These are phyloP conservation scores for Drosophila equinoxialis DNA, from an alignment of 1,140 invertebrate species.

Conservation along the genomic window DNA sequence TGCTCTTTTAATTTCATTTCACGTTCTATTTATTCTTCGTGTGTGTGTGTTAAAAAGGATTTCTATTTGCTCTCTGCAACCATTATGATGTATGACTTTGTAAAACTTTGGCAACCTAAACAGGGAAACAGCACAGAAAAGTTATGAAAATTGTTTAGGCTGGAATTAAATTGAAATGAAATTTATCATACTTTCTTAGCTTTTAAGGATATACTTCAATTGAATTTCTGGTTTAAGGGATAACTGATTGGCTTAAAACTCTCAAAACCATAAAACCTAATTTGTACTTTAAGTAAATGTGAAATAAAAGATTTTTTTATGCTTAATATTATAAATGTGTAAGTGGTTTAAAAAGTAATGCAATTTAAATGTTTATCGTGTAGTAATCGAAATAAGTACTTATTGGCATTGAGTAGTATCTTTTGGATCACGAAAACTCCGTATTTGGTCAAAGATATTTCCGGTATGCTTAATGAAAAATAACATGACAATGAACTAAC, in stretches of 20 bases:
- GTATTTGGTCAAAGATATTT: background rate
- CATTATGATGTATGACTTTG: conserved; percentile 25
- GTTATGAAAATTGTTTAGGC: background rate
- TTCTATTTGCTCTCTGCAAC: conserved; percentile 24
- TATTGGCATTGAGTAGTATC: too few relatives aligned
- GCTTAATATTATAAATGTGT: too few relatives aligned
- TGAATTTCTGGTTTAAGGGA: too few relatives aligned
- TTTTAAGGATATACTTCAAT: too few relatives aligned
- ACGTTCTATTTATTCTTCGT: conserved; percentile 58
- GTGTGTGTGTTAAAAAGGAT: conserved; percentile 13
- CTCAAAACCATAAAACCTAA: too few relatives aligned
- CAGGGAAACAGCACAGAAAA: background rate
- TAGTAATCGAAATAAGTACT: too few relatives aligned
- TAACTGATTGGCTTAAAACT: too few relatives aligned
- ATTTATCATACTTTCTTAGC: too few relatives aligned
- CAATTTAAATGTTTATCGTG: background rate
- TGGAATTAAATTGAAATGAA: background rate
- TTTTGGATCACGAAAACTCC: too few relatives aligned
- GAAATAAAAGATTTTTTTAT: too few relatives aligned
- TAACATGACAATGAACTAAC: conserved; percentile 70
- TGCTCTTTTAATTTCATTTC: conserved; percentile 76
- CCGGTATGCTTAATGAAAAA: conserved; percentile 64
- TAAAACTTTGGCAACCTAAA: background rate
- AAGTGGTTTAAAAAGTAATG: too few relatives aligned
- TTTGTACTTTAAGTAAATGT: too few relatives aligned